Percentiles rank a stretch among this genome's conserved stretches.
phyloP scores from a whole-genome alignment of 1,140 invertebrate species.

The Drosophila gunungcola region DNA sequence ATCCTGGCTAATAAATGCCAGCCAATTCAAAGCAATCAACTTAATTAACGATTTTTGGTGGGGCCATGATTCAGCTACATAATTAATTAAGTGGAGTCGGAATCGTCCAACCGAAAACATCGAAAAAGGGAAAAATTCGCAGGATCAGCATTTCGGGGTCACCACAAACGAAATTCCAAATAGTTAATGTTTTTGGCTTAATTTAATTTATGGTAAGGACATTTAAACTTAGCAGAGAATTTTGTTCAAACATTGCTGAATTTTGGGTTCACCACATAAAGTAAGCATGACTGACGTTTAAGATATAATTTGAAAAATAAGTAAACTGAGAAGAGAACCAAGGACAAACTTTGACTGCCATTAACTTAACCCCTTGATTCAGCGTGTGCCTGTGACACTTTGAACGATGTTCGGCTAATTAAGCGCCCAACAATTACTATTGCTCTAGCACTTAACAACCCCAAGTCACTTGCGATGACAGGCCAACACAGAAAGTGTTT shows the following conservation, averaged over 20 bases:
- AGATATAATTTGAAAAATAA: neutral
- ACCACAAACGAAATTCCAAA: conserved; percentile 11
- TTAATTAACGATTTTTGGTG: conserved; percentile 78
- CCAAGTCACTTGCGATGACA: conserved; percentile 70
- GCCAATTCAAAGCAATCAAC: conserved; percentile 78
- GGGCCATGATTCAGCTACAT: conserved; percentile 65
- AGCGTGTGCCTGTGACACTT: conserved; percentile 56
- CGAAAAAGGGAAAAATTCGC: conserved; percentile 27
- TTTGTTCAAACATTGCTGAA: neutral
- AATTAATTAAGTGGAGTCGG: conserved; percentile 69
- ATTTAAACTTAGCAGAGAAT: neutral
- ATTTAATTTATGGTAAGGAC: neutral
- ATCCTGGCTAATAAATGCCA: conserved; percentile 76
- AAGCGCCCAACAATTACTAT: conserved; percentile 60
- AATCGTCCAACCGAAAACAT: conserved; percentile 28
- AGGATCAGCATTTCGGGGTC: conserved; percentile 32
- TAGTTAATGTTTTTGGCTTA: conserved; percentile 2
- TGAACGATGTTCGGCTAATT: conserved; percentile 77
- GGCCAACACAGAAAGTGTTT: conserved; percentile 78
- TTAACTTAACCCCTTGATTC: conserved; percentile 44
- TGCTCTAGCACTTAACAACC: conserved; percentile 52
- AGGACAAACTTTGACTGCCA: conserved; percentile 8
- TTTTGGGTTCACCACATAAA: neutral
- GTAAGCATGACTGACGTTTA: conserved; percentile 3
- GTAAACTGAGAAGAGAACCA: neutral